phyloP scores from a whole-genome alignment of 2,888 invertebrate genomes.

The Bursaphelenchus okinawaensis region DNA sequence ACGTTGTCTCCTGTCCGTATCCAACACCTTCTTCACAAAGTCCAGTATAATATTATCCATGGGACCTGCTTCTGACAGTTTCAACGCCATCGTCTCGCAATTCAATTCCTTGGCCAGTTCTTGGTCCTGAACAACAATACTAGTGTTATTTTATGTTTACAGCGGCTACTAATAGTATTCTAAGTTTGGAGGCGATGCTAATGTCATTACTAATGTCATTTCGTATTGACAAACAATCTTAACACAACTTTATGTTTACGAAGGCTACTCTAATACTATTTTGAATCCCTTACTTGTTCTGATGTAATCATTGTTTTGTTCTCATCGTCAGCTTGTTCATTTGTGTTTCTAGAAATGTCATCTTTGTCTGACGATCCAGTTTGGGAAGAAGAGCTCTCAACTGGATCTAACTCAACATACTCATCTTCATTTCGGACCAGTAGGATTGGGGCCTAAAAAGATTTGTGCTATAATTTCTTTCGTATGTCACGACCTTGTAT shows the following conservation, averaged over 20 bases:
- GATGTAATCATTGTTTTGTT: background rate
- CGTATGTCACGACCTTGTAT: too few species aligned
- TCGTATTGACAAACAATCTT: too few species aligned
- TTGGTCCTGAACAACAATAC: too few species aligned
- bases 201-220: background rate
- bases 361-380: background rate
- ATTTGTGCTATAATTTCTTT: too few species aligned
- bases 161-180: too few species aligned
- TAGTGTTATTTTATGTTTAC: too few species aligned
- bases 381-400: background rate
- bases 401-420: conserved; percentile 18
- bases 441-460: conserved; percentile 29
- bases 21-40: background rate
- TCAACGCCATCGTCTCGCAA: background rate
- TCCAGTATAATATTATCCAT: background rate
- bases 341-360: background rate
- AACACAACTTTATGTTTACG: too few species aligned
- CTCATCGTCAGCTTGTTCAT: background rate
- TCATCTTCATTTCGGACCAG: conserved; percentile 37
- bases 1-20: conserved; percentile 1
- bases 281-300: background rate
- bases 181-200: background rate
- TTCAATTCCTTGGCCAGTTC: background rate
- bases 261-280: too few species aligned
- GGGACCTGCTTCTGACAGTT: background rate